Conservation (phyloP, 2,888 invertebrate species). For the Plemyria rubiginata region DNA sequence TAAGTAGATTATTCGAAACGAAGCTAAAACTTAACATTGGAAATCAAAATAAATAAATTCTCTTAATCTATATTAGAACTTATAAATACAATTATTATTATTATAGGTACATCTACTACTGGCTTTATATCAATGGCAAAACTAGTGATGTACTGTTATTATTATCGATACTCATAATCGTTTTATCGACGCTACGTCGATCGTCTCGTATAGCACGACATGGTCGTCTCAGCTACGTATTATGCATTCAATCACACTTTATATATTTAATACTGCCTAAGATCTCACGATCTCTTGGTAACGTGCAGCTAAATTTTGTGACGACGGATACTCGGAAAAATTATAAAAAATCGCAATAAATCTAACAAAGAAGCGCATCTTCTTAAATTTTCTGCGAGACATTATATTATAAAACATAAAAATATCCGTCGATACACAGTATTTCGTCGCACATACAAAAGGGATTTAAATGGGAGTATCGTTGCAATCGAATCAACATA, state of each 20-base stretch:
- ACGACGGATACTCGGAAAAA: conserved; percentile 43
- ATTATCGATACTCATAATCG: conserved; percentile 44
- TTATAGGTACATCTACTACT: conserved; percentile 61
- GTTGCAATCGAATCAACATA: conserved; percentile 33
- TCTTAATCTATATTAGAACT: conserved; percentile 43
- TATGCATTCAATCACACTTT: conserved; percentile 69
- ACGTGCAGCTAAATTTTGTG: conserved; percentile 51
- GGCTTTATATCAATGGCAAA: conserved; percentile 60
- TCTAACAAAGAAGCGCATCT: background rate
- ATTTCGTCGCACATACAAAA: conserved; percentile 47
- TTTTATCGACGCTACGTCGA: conserved; percentile 42
- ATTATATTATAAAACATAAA: conserved; percentile 17
- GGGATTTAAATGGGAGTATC: conserved; percentile 47
- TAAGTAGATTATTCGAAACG: conserved; percentile 39
- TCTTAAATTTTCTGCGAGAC: conserved; percentile 8
- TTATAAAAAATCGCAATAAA: background rate
- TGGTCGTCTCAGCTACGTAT: conserved; percentile 48
- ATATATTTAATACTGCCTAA: conserved; percentile 75
- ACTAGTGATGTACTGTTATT: conserved; percentile 55
- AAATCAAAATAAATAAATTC: conserved; percentile 47
- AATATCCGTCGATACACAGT: conserved; percentile 48
- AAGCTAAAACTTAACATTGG: conserved; percentile 34
- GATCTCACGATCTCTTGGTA: conserved; percentile 55
- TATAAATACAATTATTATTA: conserved; percentile 39
- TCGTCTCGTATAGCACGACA: conserved; percentile 21